Conservation (phyloP, 2,797 vertebrate species). For the Ambastaia sidthimunki region DNA sequence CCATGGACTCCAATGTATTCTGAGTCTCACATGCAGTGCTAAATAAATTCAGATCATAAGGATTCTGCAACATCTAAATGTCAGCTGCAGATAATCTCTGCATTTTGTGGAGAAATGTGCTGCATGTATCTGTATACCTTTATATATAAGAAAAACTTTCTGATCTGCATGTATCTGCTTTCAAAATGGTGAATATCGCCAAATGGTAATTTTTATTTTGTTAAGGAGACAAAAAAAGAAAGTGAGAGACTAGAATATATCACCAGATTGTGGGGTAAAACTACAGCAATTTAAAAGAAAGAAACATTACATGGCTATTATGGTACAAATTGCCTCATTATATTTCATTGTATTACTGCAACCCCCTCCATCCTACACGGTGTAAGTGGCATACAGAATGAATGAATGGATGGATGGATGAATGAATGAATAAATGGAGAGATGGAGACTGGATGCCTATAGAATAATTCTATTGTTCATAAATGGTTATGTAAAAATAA, state of each 20-base stretch:
- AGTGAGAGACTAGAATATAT: background rate
- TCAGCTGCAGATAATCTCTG: background rate
- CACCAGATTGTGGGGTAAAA: background rate
- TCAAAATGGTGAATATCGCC: too few species aligned
- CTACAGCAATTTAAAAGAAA: background rate
- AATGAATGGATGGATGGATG: too few species aligned
- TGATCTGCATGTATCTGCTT: too few species aligned
- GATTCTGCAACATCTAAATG: background rate
- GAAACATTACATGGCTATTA: background rate
- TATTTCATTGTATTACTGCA: constrained; percentile 3
- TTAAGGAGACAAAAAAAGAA: background rate
- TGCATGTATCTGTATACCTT: background rate
- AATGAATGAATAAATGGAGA: too few species aligned
- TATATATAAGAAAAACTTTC: background rate
- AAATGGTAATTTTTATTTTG: too few species aligned
- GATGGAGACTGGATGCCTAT: background rate
- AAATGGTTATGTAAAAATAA: background rate
- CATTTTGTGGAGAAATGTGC: background rate
- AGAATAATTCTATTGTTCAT: background rate
- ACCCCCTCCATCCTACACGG: too few species aligned
- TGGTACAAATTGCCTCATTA: background rate
- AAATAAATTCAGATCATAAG: background rate
- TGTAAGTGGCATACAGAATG: too few species aligned
- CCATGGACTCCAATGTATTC: too few species aligned
- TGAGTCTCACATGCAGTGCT: background rate